Conservation (phyloP, 2,113 vertebrate genomes). For the Benitochromis conjunctus region DNA sequence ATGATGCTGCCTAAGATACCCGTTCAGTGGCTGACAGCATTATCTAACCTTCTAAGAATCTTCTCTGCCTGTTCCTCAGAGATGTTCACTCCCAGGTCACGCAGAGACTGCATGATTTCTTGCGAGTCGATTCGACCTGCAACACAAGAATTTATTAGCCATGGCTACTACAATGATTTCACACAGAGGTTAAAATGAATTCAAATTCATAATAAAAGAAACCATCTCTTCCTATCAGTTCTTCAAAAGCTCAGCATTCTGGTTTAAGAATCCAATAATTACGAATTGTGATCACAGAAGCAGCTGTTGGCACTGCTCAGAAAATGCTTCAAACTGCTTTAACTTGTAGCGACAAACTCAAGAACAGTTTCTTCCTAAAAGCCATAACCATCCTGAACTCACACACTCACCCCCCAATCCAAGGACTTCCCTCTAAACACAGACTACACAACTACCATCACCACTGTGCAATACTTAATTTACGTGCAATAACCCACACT, state of each 20-base stretch:
- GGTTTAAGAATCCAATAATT: not conserved
- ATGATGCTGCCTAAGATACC: not conserved
- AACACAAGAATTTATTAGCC: not conserved
- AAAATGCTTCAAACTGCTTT: not conserved
- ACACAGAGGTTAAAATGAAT: not conserved
- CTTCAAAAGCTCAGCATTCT: not conserved
- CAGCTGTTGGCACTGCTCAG: not conserved
- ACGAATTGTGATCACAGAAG: not conserved
- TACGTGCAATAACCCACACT: not conserved
- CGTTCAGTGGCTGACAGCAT: not conserved
- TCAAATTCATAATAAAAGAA: not conserved
- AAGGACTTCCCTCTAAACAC: not conserved
- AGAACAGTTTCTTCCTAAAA: not conserved
- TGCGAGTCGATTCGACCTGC: slow-evolving; percentile 89
- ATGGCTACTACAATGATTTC: not conserved
- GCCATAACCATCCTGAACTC: not conserved
- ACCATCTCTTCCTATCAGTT: not conserved
- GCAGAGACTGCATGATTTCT: slow-evolving; percentile 93
- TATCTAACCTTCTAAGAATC: slow-evolving; percentile 87
- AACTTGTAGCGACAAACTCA: not conserved
- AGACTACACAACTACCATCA: not conserved
- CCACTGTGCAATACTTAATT: not conserved
- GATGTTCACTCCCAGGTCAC: slow-evolving; percentile 91
- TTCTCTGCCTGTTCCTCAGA: slow-evolving; percentile 95
- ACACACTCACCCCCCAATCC: not conserved